These are phyloP conservation scores for Caenorhabditis inopinata DNA, from an alignment of 1,140 invertebrate genomes.

Conservation along the genomic window DNA sequence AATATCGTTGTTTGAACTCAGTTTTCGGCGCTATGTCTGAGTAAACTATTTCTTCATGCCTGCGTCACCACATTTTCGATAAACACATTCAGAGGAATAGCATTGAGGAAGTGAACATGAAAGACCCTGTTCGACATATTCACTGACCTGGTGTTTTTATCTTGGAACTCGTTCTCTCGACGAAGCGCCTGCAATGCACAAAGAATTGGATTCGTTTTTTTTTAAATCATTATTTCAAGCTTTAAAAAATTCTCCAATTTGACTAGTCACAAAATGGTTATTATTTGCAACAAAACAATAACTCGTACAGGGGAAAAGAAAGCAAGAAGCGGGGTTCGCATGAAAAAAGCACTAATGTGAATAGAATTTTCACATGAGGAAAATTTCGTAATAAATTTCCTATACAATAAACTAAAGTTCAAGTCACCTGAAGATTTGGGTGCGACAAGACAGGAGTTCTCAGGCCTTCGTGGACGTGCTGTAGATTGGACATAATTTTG, in stretches of 20 bases:
- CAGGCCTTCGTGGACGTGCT: slow-evolving; percentile 27
- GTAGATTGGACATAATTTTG: slow-evolving; percentile 39
- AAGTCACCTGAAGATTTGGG: slow-evolving; percentile 33
- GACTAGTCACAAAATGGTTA: no score
- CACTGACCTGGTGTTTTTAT: slow-evolving; percentile 13
- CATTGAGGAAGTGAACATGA: not conserved
- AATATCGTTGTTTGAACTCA: slow-evolving; percentile 22
- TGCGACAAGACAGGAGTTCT: not conserved
- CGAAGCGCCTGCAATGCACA: slow-evolving; percentile 25
- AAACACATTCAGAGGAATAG: slow-evolving; percentile 20
- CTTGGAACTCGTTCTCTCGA: slow-evolving; percentile 21
- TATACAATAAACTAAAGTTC: not conserved
- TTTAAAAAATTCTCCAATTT: no score
- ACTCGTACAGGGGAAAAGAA: not conserved
- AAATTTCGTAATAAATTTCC: slow-evolving; percentile 22
- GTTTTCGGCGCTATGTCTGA: not conserved
- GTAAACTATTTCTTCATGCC: not conserved
- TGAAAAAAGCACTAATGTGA: no score
- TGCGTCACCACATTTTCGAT: slow-evolving; percentile 18
- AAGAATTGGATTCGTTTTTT: not conserved
- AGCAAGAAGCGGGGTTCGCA: slow-evolving; percentile 10
- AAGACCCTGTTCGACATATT: not conserved
- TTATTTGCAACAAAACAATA: no score
- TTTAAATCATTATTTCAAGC: no score
- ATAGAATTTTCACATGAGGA: no score